Percentiles rank a stretch among this genome's conserved stretches.
phyloP scores from a whole-genome alignment of 2,797 vertebrate species.

The Macropodus opercularis region DNA sequence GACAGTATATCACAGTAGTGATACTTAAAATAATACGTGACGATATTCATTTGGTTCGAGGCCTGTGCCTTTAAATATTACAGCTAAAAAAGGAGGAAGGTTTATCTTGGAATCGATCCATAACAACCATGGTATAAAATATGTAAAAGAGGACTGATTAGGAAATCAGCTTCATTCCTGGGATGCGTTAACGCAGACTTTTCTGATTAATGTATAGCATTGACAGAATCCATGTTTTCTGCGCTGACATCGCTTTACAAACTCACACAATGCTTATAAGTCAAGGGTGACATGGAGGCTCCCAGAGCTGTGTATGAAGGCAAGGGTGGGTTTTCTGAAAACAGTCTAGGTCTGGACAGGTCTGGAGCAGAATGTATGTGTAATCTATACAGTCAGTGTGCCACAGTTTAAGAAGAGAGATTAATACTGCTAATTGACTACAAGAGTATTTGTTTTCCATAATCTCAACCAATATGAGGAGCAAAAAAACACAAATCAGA shows the following conservation, averaged over 20 bases:
- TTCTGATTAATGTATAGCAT: constrained; percentile 14
- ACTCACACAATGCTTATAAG: constrained; percentile 2
- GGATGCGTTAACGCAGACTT: constrained; percentile 7
- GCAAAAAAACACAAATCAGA: not conserved
- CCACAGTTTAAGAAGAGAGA: too few species aligned
- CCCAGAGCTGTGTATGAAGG: constrained; percentile 1
- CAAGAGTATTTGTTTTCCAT: not conserved
- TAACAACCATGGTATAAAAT: constrained; percentile 25
- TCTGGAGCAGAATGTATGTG: not conserved
- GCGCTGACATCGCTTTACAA: constrained; percentile 8
- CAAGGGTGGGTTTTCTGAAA: not conserved
- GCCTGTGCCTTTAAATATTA: constrained; percentile 17
- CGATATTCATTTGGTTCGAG: constrained; percentile 6
- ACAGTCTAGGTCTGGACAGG: not conserved
- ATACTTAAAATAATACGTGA: constrained; percentile 14
- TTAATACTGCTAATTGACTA: not conserved
- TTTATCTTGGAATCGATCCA: constrained; percentile 11
- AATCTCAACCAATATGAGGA: not conserved
- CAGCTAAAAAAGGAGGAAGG: constrained; percentile 3
- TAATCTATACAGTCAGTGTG: not conserved
- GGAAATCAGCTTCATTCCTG: constrained; percentile 24
- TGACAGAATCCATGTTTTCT: constrained; percentile 3
- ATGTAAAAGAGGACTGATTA: constrained; percentile 23
- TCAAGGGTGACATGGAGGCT: not conserved
- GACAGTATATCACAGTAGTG: not conserved